Base-by-base conservation (phyloP, 2,888 invertebrate genomes). In the Oscheius sp. region DNA sequence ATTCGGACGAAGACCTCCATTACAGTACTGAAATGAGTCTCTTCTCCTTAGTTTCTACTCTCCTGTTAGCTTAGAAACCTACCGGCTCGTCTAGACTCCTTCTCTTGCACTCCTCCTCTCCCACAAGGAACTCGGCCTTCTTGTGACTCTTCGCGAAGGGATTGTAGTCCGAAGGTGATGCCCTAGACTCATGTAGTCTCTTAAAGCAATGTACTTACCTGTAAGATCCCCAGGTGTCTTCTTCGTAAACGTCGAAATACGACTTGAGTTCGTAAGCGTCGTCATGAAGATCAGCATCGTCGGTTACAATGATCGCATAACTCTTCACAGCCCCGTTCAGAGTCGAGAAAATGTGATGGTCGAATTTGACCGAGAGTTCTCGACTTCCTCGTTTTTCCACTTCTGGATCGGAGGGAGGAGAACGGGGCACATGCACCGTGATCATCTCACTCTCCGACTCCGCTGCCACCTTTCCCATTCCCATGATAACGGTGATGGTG, bases 401-500 rank as follows among this genome's bases (percentile, higher is more conserved):
- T 0, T 75, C 65, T 10, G 87, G 87, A 21, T 72, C 63, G 4
- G 81, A 37, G 2, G 68, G 68, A 4, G 68, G 55, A 10, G 55
- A 76, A 62, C 79, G 76, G 13, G 80, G 80, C 35, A 88, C 84
- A 9, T 85, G 86, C 9, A 88, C 84, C 7, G 87, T 88, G 29
- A 87, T 79, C 79, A 85, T 85, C 75, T 88, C 88, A 48, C 84
- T 83, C 73, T 88, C 87, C 50, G 84, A 84, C 73, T 87, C 87
- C 13, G 86, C 86, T 33, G 86, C 85, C 7, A 83, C 80, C 42
- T 79, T 77, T 2, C 85, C 85, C 2, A 75, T 47, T 48, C 87
- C 87, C 86, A 86, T 87, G 48, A 87, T 84, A 5, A 88, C 88
- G 4, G 81, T 86, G 73, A 87, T 86, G 1, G 88, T 88, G 75